Evolutionary conservation across 1,140 invertebrate genomes (phyloP).

Genomic region (Drosophila virilis): DNA sequence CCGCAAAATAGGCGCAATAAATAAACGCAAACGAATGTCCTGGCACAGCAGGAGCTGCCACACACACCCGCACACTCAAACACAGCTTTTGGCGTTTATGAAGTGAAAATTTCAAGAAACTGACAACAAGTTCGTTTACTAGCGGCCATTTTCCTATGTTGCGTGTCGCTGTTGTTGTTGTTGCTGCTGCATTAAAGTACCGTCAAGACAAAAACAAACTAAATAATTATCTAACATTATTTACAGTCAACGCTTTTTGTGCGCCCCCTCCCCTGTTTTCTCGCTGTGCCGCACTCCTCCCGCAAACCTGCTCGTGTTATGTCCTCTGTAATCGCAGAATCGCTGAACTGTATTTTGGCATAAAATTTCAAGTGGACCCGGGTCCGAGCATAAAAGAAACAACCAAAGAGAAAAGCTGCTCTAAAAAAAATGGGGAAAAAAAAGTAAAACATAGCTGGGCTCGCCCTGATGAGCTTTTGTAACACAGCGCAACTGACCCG

Average conservation of each 20-base stretch:
- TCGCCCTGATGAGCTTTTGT: constrained; percentile 34
- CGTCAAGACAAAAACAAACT: constrained; percentile 57
- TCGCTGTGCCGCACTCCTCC: neutral
- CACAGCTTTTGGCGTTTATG: constrained; percentile 21
- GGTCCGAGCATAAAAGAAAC: constrained; percentile 4
- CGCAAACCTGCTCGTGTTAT: neutral
- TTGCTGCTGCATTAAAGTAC: constrained; percentile 53
- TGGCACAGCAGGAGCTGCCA: constrained; percentile 25
- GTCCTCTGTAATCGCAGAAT: constrained; percentile 68
- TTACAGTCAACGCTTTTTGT: constrained; percentile 75
- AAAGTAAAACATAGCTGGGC: constrained; percentile 12
- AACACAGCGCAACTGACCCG: constrained; percentile 13
- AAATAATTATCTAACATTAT: constrained; percentile 82
- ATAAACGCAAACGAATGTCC: constrained; percentile 57
- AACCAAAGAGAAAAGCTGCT: neutral
- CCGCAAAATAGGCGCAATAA: constrained; percentile 81
- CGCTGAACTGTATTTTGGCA: constrained; percentile 79
- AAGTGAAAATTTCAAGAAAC: constrained; percentile 58
- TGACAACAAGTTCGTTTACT: constrained; percentile 38
- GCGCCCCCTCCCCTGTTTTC: neutral
- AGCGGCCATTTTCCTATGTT: constrained; percentile 7
- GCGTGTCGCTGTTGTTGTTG: constrained; percentile 1
- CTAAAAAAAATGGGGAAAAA: constrained; percentile 1
- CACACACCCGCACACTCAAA: constrained; percentile 38
- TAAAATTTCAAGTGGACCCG: constrained; percentile 70